These are phyloP conservation scores for Mesopsocus fuscifrons DNA, from an alignment of 2,888 invertebrate species.

Conservation along the genomic window DNA sequence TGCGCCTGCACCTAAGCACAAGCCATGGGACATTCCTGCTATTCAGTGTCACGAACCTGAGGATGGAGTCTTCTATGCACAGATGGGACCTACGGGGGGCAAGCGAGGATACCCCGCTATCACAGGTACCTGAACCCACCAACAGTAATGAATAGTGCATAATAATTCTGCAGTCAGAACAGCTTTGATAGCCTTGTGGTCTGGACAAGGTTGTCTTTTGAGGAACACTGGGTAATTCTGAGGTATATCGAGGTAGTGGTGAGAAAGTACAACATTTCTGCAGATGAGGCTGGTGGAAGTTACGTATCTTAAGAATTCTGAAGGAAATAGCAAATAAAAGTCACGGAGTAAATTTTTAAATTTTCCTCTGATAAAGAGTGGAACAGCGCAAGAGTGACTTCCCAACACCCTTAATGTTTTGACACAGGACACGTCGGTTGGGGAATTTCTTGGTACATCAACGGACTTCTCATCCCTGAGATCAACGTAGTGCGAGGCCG, in stretches of 20 bases:
- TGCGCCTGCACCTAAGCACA: constrained; percentile 23
- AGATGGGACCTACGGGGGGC: constrained; percentile 85
- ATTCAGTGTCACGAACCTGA: constrained; percentile 79
- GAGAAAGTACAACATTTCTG: too few species aligned
- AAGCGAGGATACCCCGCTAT: constrained; percentile 78
- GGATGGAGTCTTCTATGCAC: constrained; percentile 80
- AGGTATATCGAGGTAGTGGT: too few species aligned
- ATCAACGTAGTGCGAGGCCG: constrained; percentile 72
- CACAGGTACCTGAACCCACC: constrained; percentile 38
- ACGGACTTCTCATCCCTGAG: constrained; percentile 80
- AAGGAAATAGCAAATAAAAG: too few species aligned
- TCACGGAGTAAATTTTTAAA: constrained; percentile 5
- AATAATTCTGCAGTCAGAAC: not conserved
- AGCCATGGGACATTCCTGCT: constrained; percentile 73
- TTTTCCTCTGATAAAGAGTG: too few species aligned
- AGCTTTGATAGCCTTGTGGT: not conserved
- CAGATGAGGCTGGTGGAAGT: too few species aligned
- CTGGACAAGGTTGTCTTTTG: too few species aligned
- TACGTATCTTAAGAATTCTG: too few species aligned
- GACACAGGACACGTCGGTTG: constrained; percentile 81
- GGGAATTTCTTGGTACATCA: constrained; percentile 90
- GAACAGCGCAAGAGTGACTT: too few species aligned
- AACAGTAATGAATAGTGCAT: constrained; percentile 1
- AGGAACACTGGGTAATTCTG: too few species aligned
- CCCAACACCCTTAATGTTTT: too few species aligned